A percentile compares a stretch with the other conserved stretches of the same genome.
Conservation (phyloP, 2,113 vertebrate species). For the Psephotus haematonotus region DNA sequence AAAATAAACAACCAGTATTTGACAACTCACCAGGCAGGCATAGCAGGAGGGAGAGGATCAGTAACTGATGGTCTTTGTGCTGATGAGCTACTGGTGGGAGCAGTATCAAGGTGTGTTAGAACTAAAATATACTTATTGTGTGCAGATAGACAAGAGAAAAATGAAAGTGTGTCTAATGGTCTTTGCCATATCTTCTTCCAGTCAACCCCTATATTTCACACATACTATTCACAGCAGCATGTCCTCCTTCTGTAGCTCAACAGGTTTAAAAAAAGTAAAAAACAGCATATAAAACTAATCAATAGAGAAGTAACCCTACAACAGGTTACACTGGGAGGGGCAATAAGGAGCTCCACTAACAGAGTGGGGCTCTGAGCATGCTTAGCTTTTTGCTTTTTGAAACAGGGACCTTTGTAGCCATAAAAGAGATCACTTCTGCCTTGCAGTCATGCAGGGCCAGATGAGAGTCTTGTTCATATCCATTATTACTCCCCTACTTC, state of each 20-base stretch:
- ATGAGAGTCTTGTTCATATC: not conserved
- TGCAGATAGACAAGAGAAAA: rapidly evolving
- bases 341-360: not conserved
- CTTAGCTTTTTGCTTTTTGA: not conserved
- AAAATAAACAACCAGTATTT: not conserved
- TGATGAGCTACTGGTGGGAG: not conserved
- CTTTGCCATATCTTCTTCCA: not conserved
- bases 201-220: not conserved
- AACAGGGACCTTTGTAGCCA: not conserved
- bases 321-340: rapidly evolving
- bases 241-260: not conserved
- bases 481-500: not conserved
- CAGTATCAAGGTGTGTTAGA: not conserved
- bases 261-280: not conserved
- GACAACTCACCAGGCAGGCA: not conserved
- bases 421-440: not conserved
- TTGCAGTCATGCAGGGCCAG: not conserved
- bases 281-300: not conserved
- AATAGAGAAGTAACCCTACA: not conserved
- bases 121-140: not conserved
- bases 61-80: not conserved
- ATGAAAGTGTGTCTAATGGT: rapidly evolving
- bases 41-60: not conserved
- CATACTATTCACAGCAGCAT: not conserved
- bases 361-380: not conserved